A percentile compares a stretch with the other conserved stretches of the same genome.
These are phyloP conservation scores for Cheumatopsyche charites DNA, from an alignment of 1,140 invertebrate genomes.

Conservation along the genomic window DNA sequence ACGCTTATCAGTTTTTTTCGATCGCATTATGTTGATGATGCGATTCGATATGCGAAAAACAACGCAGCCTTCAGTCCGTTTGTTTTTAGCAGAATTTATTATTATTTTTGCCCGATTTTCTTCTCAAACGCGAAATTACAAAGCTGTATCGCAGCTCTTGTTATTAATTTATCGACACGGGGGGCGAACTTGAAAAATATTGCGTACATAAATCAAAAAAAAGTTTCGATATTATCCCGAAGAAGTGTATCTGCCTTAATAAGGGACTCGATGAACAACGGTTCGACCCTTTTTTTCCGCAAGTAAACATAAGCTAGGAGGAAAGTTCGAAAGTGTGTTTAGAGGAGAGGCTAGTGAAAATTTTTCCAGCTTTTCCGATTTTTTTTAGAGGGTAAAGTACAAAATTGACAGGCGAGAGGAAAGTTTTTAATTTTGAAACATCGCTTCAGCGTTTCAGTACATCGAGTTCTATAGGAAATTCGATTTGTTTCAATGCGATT, in stretches of 20 bases:
- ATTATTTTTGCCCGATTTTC: too few relatives aligned
- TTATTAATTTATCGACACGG: slow-evolving; percentile 16
- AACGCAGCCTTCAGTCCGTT: too few relatives aligned
- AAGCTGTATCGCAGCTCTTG: too few relatives aligned
- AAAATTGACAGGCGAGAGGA: background rate
- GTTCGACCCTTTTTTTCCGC: slow-evolving; percentile 11
- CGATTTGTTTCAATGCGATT: too few relatives aligned
- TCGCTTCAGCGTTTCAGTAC: background rate
- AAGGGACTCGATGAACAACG: background rate
- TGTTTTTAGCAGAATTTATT: too few relatives aligned
- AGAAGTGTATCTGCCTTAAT: slow-evolving; percentile 6
- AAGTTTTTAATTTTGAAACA: slow-evolving; percentile 17
- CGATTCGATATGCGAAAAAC: too few relatives aligned
- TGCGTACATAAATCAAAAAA: slow-evolving; percentile 13
- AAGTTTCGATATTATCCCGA: slow-evolving; percentile 1
- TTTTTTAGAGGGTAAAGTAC: background rate
- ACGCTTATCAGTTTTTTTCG: too few relatives aligned
- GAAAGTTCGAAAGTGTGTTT: background rate
- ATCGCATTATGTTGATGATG: too few relatives aligned
- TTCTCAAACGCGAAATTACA: too few relatives aligned
- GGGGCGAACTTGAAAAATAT: slow-evolving; percentile 10
- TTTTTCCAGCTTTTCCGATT: background rate
- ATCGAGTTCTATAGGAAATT: too few relatives aligned
- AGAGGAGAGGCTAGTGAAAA: background rate
- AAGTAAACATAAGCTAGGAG: slow-evolving; percentile 11